Percentiles rank a stretch among this genome's conserved stretches.
Conservation (phyloP, 2,797 vertebrate species). For the Lophotriccus pileatus region DNA sequence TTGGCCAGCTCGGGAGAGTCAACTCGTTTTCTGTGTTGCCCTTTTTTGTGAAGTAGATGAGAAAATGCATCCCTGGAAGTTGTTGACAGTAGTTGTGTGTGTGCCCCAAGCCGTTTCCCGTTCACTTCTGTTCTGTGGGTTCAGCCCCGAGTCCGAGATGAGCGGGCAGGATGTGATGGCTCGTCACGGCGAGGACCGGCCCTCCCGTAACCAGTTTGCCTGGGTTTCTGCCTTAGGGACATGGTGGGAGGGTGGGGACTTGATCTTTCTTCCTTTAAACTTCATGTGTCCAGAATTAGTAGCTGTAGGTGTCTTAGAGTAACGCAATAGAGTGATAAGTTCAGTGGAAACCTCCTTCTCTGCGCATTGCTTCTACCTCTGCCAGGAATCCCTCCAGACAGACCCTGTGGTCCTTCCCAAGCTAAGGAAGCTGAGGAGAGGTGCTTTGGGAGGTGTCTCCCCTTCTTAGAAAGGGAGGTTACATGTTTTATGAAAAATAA, state of each 20-base stretch:
- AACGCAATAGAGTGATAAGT: conserved; percentile 54
- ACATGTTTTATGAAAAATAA: neutral
- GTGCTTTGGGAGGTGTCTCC: neutral
- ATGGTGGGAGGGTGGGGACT: neutral
- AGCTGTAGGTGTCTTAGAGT: conserved; percentile 63
- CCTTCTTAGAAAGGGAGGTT: conserved; percentile 5
- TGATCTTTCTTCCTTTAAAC: conserved; percentile 59
- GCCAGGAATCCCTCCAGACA: neutral
- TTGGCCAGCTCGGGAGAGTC: conserved; percentile 3
- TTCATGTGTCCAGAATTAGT: conserved; percentile 65
- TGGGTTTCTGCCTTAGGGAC: conserved; percentile 56
- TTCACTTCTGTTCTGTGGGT: neutral
- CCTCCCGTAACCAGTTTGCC: conserved; percentile 50
- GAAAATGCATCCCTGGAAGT: conserved; percentile 36
- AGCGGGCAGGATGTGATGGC: neutral
- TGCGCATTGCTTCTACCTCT: conserved; percentile 72
- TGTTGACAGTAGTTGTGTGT: conserved; percentile 54
- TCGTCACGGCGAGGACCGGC: neutral
- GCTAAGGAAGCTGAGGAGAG: conserved; percentile 15
- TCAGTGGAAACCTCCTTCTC: conserved; percentile 56
- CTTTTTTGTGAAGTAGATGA: conserved; percentile 19
- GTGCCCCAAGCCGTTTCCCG: conserved; percentile 4
- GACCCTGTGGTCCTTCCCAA: neutral
- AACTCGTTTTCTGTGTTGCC: conserved; percentile 33
- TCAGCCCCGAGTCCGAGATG: conserved; percentile 1